These are phyloP conservation scores for Pithys albifrons DNA, from an alignment of 2,113 vertebrate species.

Conservation along the genomic window DNA sequence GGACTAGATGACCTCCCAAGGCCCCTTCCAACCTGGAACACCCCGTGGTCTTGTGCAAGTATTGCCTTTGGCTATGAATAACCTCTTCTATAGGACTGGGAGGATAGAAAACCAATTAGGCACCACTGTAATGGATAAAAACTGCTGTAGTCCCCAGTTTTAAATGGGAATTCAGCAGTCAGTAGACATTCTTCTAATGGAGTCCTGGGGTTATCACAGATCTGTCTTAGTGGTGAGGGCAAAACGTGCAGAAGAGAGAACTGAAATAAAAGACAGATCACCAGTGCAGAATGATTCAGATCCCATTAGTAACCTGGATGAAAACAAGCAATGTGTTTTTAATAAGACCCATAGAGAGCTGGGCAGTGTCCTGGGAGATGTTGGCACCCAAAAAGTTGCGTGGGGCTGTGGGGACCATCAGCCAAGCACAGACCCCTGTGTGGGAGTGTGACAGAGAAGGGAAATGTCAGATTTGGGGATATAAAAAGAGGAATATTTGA, in stretches of 20 bases:
- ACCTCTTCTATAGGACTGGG: not conserved
- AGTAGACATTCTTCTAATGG: not conserved
- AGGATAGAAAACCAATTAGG: not conserved
- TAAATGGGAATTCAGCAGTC: not conserved
- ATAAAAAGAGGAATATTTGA: not conserved
- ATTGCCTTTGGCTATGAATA: not conserved
- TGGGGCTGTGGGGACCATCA: not conserved
- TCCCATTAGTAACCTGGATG: not conserved
- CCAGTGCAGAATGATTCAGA: not conserved
- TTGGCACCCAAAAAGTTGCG: rapidly evolving
- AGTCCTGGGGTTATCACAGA: not conserved
- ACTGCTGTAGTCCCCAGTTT: not conserved
- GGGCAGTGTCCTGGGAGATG: not conserved
- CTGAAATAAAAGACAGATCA: not conserved
- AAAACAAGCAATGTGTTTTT: not conserved
- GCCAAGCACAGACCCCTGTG: too few species aligned
- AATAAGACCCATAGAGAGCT: not conserved
- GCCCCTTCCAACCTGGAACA: not conserved
- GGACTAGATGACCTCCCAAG: not conserved
- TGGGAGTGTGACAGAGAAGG: not conserved
- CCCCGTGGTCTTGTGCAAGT: not conserved
- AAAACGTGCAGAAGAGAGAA: not conserved
- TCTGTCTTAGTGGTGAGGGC: not conserved
- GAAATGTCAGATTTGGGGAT: not conserved
- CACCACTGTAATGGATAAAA: not conserved